phyloP scores from a whole-genome alignment of 37 sponge, comb jelly and placozoan genomes.

The Theonella swinhoei region DNA sequence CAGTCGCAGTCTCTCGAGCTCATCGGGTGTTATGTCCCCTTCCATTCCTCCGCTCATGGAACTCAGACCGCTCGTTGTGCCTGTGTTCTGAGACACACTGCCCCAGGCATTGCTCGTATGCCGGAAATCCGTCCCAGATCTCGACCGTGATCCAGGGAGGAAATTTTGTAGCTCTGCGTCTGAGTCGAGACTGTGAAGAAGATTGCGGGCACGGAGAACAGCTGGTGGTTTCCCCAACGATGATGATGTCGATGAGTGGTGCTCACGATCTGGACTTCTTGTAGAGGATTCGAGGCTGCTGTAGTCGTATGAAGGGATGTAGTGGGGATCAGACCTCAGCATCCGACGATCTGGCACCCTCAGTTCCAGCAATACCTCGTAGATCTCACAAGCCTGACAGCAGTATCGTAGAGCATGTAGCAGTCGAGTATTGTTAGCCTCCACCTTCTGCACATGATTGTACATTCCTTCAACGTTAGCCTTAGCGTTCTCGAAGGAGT shows the following conservation, averaged over 20 bases:
- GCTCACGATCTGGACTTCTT: constrained; percentile 41
- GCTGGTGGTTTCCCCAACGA: not conserved
- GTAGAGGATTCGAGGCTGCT: constrained; percentile 17
- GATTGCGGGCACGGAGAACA: constrained; percentile 5
- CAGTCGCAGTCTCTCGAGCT: constrained; percentile 57
- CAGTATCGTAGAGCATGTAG: constrained; percentile 44
- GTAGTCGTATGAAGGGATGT: constrained; percentile 11
- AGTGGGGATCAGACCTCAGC: not conserved
- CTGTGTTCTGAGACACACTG: constrained; percentile 68
- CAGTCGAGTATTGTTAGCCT: constrained; percentile 59
- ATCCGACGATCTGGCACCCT: constrained; percentile 6
- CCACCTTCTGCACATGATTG: constrained; percentile 30
- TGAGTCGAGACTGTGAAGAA: constrained; percentile 34
- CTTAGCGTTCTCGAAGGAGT: constrained; percentile 65
- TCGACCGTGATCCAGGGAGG: constrained; percentile 2
- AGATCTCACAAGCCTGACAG: constrained; percentile 63
- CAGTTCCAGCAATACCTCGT: constrained; percentile 59
- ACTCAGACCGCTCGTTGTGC: constrained; percentile 74
- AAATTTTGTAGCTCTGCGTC: constrained; percentile 46
- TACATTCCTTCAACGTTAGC: constrained; percentile 43
- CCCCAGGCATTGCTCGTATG: not conserved
- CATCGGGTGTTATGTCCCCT: constrained; percentile 48
- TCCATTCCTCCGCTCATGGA: constrained; percentile 58
- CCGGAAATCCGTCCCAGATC: not conserved
- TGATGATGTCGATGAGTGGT: constrained; percentile 1